These are phyloP conservation scores for Phoeniculus purpureus DNA, from an alignment of 2,797 vertebrate genomes.

Conservation along the genomic window DNA sequence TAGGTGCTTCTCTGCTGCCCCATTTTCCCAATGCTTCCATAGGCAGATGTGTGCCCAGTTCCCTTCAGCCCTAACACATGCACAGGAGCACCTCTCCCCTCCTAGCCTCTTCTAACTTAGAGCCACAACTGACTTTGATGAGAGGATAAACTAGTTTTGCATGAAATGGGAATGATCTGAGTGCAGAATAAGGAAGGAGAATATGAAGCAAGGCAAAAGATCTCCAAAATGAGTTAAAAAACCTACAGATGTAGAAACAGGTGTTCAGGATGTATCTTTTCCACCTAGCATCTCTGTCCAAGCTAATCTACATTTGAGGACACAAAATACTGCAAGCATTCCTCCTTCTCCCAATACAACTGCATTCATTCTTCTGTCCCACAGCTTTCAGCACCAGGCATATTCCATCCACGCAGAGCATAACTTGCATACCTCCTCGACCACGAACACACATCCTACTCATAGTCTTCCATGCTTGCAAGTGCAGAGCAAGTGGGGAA, in stretches of 20 bases:
- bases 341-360: conserved; percentile 60
- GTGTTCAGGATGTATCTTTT: conserved; percentile 70
- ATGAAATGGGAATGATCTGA: background rate
- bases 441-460: conserved; percentile 72
- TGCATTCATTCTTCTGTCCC: conserved; percentile 61
- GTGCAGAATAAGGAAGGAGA: background rate
- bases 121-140: background rate
- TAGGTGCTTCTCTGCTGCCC: background rate
- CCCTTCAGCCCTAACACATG: background rate
- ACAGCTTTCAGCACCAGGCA: conserved; percentile 72
- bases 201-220: background rate
- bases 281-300: conserved; percentile 67
- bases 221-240: conserved; percentile 18
- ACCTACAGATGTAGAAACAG: conserved; percentile 67
- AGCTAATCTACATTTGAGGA: conserved; percentile 67
- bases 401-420: conserved; percentile 69
- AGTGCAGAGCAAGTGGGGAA: background rate
- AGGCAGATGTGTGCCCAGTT: background rate
- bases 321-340: conserved; percentile 57
- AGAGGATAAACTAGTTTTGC: background rate
- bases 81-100: background rate
- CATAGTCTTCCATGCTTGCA: conserved; percentile 40
- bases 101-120: background rate
- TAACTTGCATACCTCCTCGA: conserved; percentile 57
- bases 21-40: background rate